Percentiles rank a stretch among this genome's conserved stretches.
These are phyloP conservation scores for Malachius bipustulatus DNA, from an alignment of 2,888 invertebrate genomes.

Conservation along the genomic window DNA sequence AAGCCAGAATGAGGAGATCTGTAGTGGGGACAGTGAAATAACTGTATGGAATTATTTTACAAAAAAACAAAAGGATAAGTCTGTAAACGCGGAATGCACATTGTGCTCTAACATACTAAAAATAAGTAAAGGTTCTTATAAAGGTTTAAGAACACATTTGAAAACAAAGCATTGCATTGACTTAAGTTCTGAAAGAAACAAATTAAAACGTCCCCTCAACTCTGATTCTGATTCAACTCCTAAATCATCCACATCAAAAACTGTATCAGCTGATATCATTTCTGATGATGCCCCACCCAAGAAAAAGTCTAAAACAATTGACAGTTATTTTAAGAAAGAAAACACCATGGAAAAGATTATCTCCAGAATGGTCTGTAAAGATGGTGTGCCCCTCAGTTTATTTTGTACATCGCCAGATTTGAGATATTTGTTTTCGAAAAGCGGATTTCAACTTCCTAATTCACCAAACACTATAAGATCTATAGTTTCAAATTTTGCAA, in stretches of 20 bases:
- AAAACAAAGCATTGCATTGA: slow-evolving; percentile 3
- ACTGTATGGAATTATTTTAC: slow-evolving; percentile 3
- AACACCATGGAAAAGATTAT: slow-evolving; percentile 17
- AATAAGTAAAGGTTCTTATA: slow-evolving; percentile 2
- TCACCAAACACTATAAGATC: slow-evolving; percentile 17
- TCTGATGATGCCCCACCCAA: slow-evolving; percentile 1
- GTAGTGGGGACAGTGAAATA: slow-evolving; percentile 3
- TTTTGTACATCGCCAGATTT: slow-evolving; percentile 16
- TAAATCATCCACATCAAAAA: slow-evolving; percentile 1
- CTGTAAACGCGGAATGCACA: slow-evolving; percentile 3
- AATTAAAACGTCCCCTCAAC: slow-evolving; percentile 3
- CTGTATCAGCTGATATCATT: slow-evolving; percentile 2
- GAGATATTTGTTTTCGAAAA: slow-evolving; percentile 17
- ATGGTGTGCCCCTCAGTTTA: slow-evolving; percentile 10
- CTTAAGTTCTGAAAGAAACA: not conserved
- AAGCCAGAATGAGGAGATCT: slow-evolving; percentile 2
- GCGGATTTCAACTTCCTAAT: slow-evolving; percentile 14
- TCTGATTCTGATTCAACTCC: slow-evolving; percentile 2
- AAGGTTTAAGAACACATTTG: slow-evolving; percentile 3
- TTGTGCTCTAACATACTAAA: slow-evolving; percentile 3
- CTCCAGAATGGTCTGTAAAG: slow-evolving; percentile 17
- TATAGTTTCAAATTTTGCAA: slow-evolving; percentile 14
- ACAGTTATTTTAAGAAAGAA: slow-evolving; percentile 15
- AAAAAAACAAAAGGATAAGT: slow-evolving; percentile 1
- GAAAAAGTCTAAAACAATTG: slow-evolving; percentile 14